phyloP scores from a whole-genome alignment of 2,888 invertebrate species.

The Prosopocoilus inquinatus region DNA sequence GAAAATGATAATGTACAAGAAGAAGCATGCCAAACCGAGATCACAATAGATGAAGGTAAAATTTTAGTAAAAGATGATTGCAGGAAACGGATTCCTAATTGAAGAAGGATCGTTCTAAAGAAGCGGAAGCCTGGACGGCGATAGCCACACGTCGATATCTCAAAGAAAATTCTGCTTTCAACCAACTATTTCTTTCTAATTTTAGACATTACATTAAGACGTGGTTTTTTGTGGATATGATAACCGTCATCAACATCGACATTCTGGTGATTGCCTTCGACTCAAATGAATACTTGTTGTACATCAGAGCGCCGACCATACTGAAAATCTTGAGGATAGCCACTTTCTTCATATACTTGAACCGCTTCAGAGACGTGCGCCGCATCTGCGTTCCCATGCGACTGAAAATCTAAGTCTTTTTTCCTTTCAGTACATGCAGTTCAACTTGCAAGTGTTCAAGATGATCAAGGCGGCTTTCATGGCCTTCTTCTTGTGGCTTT shows the following conservation, averaged over 20 bases:
- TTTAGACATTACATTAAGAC: conserved; percentile 41
- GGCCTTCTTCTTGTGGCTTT: conserved; percentile 20
- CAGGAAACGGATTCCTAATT: no score
- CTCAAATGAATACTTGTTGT: conserved; percentile 26
- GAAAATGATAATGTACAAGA: no score
- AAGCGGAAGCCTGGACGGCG: neutral
- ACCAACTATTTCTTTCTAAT: conserved; percentile 3
- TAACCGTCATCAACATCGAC: conserved; percentile 40
- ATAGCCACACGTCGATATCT: neutral
- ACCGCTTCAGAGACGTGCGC: conserved; percentile 40
- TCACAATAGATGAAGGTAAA: no score
- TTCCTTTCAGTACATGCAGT: conserved; percentile 20
- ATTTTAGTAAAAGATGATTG: no score
- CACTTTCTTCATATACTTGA: conserved; percentile 37
- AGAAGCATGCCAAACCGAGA: no score
- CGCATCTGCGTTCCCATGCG: neutral
- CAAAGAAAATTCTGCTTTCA: no score
- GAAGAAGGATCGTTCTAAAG: neutral
- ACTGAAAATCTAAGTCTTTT: neutral
- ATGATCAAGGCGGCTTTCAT: conserved; percentile 20
- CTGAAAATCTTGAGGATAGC: conserved; percentile 42
- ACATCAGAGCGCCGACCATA: conserved; percentile 33
- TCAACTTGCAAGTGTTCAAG: conserved; percentile 23
- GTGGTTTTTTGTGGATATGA: conserved; percentile 38
- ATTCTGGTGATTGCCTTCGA: conserved; percentile 24